phyloP scores from a whole-genome alignment of 2,113 vertebrate genomes.

The Chloebia gouldiae region DNA sequence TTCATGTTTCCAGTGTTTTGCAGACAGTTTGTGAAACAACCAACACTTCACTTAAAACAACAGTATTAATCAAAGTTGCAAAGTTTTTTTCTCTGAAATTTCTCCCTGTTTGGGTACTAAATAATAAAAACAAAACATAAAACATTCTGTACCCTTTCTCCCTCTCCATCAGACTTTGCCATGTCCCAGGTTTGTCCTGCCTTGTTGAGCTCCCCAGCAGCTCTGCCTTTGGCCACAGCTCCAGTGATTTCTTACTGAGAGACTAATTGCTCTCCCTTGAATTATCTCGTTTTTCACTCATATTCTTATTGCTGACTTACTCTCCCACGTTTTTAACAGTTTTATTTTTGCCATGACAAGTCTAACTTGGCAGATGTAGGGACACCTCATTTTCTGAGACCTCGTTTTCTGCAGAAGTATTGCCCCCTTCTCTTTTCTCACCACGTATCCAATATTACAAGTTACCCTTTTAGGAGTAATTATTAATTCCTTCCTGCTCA shows the following conservation, averaged over 20 bases:
- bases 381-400: background rate
- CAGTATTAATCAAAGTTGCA: slow-evolving; percentile 23
- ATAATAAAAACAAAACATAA: background rate
- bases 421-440: background rate
- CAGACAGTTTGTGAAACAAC: slow-evolving; percentile 64
- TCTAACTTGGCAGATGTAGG: background rate
- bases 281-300: background rate
- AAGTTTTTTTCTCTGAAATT: background rate
- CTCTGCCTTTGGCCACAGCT: background rate
- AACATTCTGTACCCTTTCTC: background rate
- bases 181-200: accelerated
- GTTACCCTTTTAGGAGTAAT: background rate
- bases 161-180: background rate
- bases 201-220: background rate
- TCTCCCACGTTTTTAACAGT: background rate
- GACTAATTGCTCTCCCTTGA: accelerated
- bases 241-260: background rate
- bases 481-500: background rate
- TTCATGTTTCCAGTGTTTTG: slow-evolving; percentile 41
- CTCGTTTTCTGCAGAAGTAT: background rate
- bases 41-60: slow-evolving; percentile 32
- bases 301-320: background rate
- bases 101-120: background rate
- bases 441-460: background rate
- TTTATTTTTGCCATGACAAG: background rate